phyloP scores from a whole-genome alignment of 2,888 invertebrate species.

The Beris chalybata region DNA sequence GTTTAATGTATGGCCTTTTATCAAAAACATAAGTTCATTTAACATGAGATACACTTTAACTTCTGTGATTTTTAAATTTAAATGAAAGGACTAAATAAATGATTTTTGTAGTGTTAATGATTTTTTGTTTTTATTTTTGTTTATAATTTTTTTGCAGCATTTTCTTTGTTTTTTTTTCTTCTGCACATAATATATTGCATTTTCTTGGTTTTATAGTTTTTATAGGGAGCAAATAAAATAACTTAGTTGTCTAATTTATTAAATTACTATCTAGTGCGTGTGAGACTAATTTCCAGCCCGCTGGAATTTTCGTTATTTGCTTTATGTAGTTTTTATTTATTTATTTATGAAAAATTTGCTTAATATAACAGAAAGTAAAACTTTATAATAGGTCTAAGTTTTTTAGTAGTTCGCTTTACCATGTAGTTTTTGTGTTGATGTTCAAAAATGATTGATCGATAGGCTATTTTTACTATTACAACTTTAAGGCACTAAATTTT shows the following conservation, averaged over 20 bases:
- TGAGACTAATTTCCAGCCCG: constrained; percentile 35
- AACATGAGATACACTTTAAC: no score
- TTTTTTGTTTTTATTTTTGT: constrained; percentile 4
- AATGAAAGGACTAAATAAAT: constrained; percentile 8
- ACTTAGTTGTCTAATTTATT: constrained; percentile 23
- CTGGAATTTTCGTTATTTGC: constrained; percentile 23
- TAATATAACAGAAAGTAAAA: not conserved
- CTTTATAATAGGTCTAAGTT: not conserved
- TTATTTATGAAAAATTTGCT: constrained; percentile 9
- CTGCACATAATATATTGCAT: not conserved
- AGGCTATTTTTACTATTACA: not conserved
- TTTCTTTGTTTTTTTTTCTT: constrained; percentile 12
- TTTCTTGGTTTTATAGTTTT: constrained; percentile 15
- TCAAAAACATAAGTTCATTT: no score
- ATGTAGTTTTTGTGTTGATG: not conserved
- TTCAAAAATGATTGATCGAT: constrained; percentile 13
- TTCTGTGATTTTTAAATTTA: no score
- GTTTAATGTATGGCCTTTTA: no score
- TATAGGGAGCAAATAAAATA: constrained; percentile 11
- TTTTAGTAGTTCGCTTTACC: not conserved
- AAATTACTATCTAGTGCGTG: constrained; percentile 28
- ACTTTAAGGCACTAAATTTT: constrained; percentile 13
- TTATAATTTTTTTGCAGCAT: constrained; percentile 1
- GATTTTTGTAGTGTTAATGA: not conserved
- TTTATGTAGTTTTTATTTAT: constrained; percentile 10